These are phyloP conservation scores for Scaptomyza montana DNA, from an alignment of 1,140 invertebrate genomes.

Conservation along the genomic window DNA sequence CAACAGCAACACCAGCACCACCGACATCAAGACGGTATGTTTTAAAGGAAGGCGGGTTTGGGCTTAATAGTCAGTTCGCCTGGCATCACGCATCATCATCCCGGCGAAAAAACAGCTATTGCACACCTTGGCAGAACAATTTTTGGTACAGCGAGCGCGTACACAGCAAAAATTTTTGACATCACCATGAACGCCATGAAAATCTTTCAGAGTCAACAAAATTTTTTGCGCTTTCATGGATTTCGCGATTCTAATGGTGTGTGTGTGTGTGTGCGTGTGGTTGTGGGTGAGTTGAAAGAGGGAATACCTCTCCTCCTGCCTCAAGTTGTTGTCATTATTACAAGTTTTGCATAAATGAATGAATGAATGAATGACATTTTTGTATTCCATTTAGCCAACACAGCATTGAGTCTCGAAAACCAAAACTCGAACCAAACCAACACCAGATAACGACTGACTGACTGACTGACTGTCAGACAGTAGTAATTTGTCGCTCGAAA, in stretches of 20 bases:
- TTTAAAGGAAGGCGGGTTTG: neutral
- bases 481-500: conserved; percentile 49
- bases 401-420: conserved; percentile 25
- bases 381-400: conserved; percentile 71
- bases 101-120: conserved; percentile 16
- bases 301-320: neutral
- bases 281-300: too few species aligned
- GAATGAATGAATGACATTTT: conserved; percentile 79
- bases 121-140: conserved; percentile 72
- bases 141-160: conserved; percentile 55
- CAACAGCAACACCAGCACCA: conserved; percentile 1
- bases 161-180: conserved; percentile 78
- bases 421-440: neutral
- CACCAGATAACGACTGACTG: conserved; percentile 5
- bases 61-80: conserved; percentile 55
- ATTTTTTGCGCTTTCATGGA: conserved; percentile 53
- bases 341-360: conserved; percentile 80
- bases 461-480: conserved; percentile 3
- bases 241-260: conserved; percentile 40
- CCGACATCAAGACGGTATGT: conserved; percentile 16
- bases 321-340: conserved; percentile 72
- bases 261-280: neutral
- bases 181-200: conserved; percentile 54
- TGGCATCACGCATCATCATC: conserved; percentile 20
- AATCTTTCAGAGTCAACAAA: conserved; percentile 77